phyloP scores from a whole-genome alignment of 2,797 vertebrate genomes.

The Choloepus didactylus region DNA sequence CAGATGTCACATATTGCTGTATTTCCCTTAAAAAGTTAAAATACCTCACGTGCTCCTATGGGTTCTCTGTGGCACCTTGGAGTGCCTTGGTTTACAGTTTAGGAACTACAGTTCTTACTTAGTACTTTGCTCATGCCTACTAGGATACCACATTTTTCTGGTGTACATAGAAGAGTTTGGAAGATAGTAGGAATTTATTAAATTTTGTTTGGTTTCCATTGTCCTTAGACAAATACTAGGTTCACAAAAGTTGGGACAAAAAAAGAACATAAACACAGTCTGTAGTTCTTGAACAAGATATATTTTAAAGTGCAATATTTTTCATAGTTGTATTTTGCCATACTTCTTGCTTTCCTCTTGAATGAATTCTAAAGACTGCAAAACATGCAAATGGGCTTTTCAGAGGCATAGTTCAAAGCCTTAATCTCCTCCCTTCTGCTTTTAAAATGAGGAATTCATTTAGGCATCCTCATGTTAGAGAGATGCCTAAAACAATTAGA shows the following conservation, averaged over 20 bases:
- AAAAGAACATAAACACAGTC: conserved; percentile 31
- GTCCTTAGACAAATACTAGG: conserved; percentile 39
- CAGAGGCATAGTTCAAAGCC: conserved; percentile 60
- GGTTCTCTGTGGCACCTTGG: not conserved
- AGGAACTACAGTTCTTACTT: not conserved
- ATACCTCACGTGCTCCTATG: not conserved
- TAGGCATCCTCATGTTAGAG: conserved; percentile 58
- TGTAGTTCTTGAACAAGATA: conserved; percentile 59
- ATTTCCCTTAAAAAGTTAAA: conserved; percentile 51
- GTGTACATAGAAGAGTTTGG: conserved; percentile 40
- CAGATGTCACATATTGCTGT: conserved; percentile 28
- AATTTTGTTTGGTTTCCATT: conserved; percentile 62
- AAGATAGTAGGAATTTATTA: conserved; percentile 36
- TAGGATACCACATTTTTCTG: conserved; percentile 7
- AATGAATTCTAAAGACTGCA: conserved; percentile 66
- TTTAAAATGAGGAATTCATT: conserved; percentile 77
- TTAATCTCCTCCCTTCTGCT: conserved; percentile 71
- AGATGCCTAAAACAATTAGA: conserved; percentile 74
- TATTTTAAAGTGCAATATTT: conserved; percentile 63
- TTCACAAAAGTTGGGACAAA: conserved; percentile 56
- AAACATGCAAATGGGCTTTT: conserved; percentile 45
- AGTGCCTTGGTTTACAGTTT: not conserved
- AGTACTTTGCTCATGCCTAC: conserved; percentile 23
- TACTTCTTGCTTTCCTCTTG: conserved; percentile 66
- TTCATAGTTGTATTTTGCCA: conserved; percentile 66